A percentile compares a stretch with the other conserved stretches of the same genome.
Evolutionary conservation across 1,140 invertebrate genomes (phyloP).

Genomic region (Pseudachorutes palmiensis): DNA sequence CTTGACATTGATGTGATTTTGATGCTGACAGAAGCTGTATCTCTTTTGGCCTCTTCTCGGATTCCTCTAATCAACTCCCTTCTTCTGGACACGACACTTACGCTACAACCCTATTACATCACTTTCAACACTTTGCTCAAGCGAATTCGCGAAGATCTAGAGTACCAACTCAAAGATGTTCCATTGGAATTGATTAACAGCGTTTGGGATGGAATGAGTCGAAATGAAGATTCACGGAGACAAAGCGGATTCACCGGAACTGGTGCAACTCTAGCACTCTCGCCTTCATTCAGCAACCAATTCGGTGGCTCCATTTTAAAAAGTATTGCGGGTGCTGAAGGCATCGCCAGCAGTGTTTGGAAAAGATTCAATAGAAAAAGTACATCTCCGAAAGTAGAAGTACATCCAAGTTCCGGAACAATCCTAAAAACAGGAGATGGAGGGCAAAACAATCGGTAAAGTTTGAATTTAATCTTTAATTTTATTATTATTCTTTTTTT

Average conservation of each 20-base stretch:
- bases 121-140: constrained; percentile 31
- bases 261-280: not conserved
- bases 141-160: constrained; percentile 27
- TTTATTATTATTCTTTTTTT: constrained; percentile 5
- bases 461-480: constrained; percentile 4
- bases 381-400: not conserved
- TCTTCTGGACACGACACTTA: constrained; percentile 28
- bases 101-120: constrained; percentile 32
- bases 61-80: constrained; percentile 31
- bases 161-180: constrained; percentile 12
- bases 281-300: constrained; percentile 18
- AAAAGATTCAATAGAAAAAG: constrained; percentile 1
- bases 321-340: constrained; percentile 12
- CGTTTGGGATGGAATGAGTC: constrained; percentile 14
- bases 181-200: not conserved
- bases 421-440: not conserved
- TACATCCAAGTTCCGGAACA: constrained; percentile 1
- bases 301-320: constrained; percentile 14
- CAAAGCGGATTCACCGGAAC: not conserved
- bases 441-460: not conserved
- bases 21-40: constrained; percentile 26
- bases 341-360: constrained; percentile 5
- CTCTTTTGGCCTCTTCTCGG: constrained; percentile 26
- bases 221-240: constrained; percentile 4
- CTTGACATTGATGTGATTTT: constrained; percentile 28